A percentile compares a stretch with the other conserved stretches of the same genome.
phyloP scores from a whole-genome alignment of 2,888 invertebrate species.

The Pyrrhia umbra region DNA sequence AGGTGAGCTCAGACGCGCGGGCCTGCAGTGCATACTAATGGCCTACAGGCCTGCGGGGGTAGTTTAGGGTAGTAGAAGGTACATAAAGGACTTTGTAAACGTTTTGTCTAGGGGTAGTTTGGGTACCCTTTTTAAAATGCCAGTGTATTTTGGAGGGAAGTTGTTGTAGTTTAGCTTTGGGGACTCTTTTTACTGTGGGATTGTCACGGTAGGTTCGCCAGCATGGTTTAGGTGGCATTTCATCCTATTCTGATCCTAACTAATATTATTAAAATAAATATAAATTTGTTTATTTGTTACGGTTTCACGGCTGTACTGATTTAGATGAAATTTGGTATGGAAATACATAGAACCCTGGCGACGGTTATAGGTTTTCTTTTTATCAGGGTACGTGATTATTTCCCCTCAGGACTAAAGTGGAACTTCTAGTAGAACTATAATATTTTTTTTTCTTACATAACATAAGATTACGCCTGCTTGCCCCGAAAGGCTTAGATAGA shows the following conservation, averaged over 20 bases:
- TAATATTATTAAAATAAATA: too few species aligned
- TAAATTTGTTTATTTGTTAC: too few species aligned
- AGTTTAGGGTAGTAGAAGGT: constrained; percentile 19
- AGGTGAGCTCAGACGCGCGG: constrained; percentile 29
- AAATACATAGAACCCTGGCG: too few species aligned
- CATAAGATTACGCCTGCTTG: too few species aligned
- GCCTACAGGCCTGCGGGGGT: not conserved
- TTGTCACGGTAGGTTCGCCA: not conserved
- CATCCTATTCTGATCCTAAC: not conserved
- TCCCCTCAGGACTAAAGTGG: too few species aligned
- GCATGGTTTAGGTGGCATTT: not conserved
- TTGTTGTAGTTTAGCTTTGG: constrained; percentile 1
- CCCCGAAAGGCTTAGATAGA: too few species aligned
- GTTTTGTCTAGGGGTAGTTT: constrained; percentile 45
- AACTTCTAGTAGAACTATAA: too few species aligned
- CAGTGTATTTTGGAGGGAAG: constrained; percentile 9
- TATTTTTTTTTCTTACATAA: too few species aligned
- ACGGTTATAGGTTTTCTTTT: too few species aligned
- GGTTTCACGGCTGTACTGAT: too few species aligned
- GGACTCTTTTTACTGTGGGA: not conserved
- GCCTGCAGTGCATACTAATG: constrained; percentile 54
- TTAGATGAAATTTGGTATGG: too few species aligned
- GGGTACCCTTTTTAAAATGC: constrained; percentile 38
- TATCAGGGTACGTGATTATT: too few species aligned
- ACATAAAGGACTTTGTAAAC: constrained; percentile 33